Base-by-base conservation (phyloP, 2,888 invertebrate genomes). In the Parochlus steinenii region DNA sequence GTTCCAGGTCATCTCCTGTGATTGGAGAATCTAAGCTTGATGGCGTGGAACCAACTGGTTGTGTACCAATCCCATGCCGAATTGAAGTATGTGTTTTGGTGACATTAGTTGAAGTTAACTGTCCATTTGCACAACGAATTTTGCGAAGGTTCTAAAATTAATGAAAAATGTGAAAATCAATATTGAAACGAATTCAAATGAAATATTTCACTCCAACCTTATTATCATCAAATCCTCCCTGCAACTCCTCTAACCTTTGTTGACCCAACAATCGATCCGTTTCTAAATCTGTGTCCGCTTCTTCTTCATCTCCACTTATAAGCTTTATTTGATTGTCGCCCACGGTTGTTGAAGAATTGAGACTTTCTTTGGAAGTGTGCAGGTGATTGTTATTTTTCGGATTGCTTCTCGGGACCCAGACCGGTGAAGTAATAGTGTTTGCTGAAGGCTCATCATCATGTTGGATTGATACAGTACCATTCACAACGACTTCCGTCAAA, bases 241-340 rank as follows among this genome's bases (percentile, higher is more conserved):
- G 36, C 5, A 30, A 11, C 54, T 87, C 86, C 48, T 86, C 85
- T n/a, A 82, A 80, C 46, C 87, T 65, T 55, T 92, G 92, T 54
- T 93, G 90, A 2, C 92, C 92, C 33, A 95, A 68, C 41, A 95
- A 64, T 47, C 92, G 69, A 62, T 95, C 95, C n/a, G 95, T 95
- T 63, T 95, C 95, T 46, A 93, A 72, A 60, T 97, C 95, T 0
- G 95, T 95, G 53, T 95, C 95, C n/a, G 89, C 87, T 61, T 89
- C 89, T 54, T 80, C 83, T 65, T 62, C 53, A 44, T 76, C 76
- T 1, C 69, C 71, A 44, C 70, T 71, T 16, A 44, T 31, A 42
- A 44, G 23, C 10, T 30, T 36, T 11, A 12, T 4, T 3, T 6
- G 23, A 5, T 8, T 15, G 12, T 36, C 16, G 7, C 10, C 10